Evolutionary conservation across 1,140 invertebrate genomes (phyloP).

Genomic region (Saxidomus purpurata): DNA sequence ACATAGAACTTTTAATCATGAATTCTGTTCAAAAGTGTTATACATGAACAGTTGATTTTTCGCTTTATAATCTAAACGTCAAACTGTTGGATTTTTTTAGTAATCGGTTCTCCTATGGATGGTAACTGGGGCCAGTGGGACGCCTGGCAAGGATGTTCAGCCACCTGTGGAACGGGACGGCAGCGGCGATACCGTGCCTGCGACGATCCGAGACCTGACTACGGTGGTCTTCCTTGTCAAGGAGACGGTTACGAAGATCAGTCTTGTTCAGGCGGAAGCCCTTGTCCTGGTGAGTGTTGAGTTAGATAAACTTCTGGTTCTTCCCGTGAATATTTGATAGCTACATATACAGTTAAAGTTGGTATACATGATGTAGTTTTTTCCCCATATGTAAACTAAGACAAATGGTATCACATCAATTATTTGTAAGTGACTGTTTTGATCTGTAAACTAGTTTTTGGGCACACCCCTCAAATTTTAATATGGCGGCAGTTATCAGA

Average conservation of each 20-base stretch:
- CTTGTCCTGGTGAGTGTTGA: slow-evolving; percentile 42
- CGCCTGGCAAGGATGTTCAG: slow-evolving; percentile 6
- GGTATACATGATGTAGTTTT: no score
- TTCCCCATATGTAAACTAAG: no score
- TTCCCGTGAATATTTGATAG: background rate
- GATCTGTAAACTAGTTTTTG: no score
- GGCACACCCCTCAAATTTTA: no score
- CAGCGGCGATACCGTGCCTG: slow-evolving; percentile 3
- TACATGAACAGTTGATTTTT: no score
- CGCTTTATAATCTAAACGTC: no score
- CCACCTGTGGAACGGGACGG: slow-evolving; percentile 11
- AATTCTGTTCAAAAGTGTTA: no score
- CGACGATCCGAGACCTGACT: slow-evolving; percentile 29
- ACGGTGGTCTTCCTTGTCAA: slow-evolving; percentile 9
- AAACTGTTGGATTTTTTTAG: no score
- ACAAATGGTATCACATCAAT: no score
- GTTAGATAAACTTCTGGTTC: background rate
- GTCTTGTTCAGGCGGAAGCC: background rate
- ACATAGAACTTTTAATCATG: no score
- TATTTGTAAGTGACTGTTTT: no score
- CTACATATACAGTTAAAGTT: background rate
- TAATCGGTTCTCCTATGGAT: slow-evolving; percentile 27
- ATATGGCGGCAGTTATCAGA: no score
- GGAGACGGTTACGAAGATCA: slow-evolving; percentile 14
- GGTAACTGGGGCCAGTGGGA: slow-evolving; percentile 33